These are phyloP conservation scores for Cyprinodon variegatus DNA, from an alignment of 2,113 vertebrate species.

Conservation along the genomic window DNA sequence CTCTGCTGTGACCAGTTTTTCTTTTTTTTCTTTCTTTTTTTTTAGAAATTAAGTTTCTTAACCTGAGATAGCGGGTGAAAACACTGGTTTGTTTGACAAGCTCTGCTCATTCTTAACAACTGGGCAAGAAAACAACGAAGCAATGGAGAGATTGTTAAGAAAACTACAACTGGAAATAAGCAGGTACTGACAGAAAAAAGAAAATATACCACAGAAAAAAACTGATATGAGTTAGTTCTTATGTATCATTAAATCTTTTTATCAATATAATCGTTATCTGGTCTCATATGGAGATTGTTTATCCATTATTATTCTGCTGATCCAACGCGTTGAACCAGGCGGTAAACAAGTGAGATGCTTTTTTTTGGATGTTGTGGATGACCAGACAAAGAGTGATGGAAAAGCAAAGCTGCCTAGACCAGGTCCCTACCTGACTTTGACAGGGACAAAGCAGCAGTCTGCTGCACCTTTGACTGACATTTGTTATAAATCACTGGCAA, in stretches of 20 bases:
- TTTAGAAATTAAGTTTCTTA: too few relatives aligned
- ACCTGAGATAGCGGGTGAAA: neutral
- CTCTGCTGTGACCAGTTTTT: too few relatives aligned
- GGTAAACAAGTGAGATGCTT: slow-evolving; percentile 47
- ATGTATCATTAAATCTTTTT: neutral
- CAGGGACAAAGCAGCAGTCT: slow-evolving; percentile 86
- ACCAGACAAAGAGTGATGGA: slow-evolving; percentile 84
- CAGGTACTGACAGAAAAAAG: too few relatives aligned
- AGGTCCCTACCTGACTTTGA: slow-evolving; percentile 83
- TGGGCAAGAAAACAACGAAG: neutral
- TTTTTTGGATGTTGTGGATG: slow-evolving; percentile 64
- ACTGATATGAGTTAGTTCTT: neutral
- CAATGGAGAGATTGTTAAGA: neutral
- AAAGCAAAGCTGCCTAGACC: slow-evolving; percentile 89
- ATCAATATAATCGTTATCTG: neutral
- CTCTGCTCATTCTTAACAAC: neutral
- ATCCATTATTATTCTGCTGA: slow-evolving; percentile 51
- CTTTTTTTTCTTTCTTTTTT: too few relatives aligned
- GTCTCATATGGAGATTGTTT: too few relatives aligned
- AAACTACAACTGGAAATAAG: too few relatives aligned
- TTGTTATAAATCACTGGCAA: slow-evolving; percentile 94
- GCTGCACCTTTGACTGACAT: slow-evolving; percentile 82
- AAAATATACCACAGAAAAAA: too few relatives aligned
- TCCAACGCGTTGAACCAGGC: slow-evolving; percentile 45
- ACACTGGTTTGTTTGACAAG: neutral